Conservation (phyloP, 2,113 vertebrate genomes). For the Barnardius zonarius region DNA sequence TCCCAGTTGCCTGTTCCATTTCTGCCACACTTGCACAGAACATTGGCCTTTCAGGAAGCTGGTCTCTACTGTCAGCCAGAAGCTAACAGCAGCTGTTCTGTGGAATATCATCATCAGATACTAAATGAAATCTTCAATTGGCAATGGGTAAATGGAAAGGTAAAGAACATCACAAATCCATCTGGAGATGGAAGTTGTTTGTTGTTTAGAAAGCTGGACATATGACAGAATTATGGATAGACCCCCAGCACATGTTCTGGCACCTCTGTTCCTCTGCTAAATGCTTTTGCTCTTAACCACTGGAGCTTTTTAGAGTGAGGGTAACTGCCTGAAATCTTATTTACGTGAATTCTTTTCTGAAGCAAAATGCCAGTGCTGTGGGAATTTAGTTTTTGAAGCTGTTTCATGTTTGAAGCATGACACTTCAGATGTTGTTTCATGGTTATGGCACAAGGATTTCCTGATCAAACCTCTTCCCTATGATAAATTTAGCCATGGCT, state of each 20-base stretch:
- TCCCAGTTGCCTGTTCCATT: slow-evolving; percentile 18
- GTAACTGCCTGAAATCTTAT: background rate
- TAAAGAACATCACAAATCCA: background rate
- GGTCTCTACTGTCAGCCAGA: background rate
- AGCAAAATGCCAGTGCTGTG: background rate
- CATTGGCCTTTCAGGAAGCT: slow-evolving; percentile 47
- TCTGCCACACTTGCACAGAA: background rate
- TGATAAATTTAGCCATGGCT: background rate
- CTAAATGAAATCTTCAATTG: background rate
- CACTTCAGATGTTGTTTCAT: background rate
- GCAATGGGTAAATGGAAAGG: background rate
- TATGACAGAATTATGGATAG: background rate
- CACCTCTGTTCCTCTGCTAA: background rate
- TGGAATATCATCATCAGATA: background rate
- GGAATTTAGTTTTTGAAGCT: background rate
- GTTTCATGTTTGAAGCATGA: background rate
- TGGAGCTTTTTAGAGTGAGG: background rate
- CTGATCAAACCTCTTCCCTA: background rate
- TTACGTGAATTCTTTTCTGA: background rate
- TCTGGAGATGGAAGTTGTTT: background rate
- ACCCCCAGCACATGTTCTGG: background rate
- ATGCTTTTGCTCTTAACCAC: background rate
- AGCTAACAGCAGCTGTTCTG: slow-evolving; percentile 42
- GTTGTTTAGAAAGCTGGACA: background rate
- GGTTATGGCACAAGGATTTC: background rate